Base-by-base conservation (phyloP, 2,797 vertebrate species). In the Botia almorhae region DNA sequence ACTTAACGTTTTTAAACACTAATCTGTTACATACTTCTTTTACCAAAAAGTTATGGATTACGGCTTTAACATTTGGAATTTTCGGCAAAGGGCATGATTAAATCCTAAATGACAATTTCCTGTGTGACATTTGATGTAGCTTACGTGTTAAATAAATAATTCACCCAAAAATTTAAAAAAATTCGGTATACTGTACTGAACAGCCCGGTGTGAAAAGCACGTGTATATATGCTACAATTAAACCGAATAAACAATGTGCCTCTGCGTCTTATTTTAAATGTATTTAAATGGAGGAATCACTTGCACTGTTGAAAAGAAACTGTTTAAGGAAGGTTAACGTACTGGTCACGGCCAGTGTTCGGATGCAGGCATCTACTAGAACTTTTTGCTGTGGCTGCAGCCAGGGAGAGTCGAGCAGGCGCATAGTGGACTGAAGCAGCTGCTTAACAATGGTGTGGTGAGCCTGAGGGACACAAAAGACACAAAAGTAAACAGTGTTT, bases 391-490 rank as follows among this genome's bases (percentile, higher is more conserved):
- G 96, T 90, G 96, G 95, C 92, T 97, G 97, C 85, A 99, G 90
- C 98, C 97, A 99, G 0, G 96, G 93, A 51, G 96, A 97, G 86
- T 99, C 97, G 56, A 98, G 86, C 81, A 99, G 94, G 19, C 97
- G 87, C 64, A 88, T 93, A 5, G 95, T 95, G 4, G 97, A 97
- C 90, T 98, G 97, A 0, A 99, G 93, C 78, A 99, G 93, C 89
- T 97, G 97, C 6, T 94, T 95, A 55, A 97, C 91, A 2, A 97
- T 97, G 64, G 95, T 96, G 92, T 98, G 94, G 71, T 99, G 97
- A 51, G 95, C 96, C 97, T 99, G 88, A 78, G 86, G 43, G 61
- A 77, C 39, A 80, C 0, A 53, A 16, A 56, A 74, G 12, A 17
- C 17, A 55, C 23, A 39, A 60, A 43, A 43, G 8, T 80, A 4